Evolutionary conservation across 1,140 invertebrate genomes (phyloP), one percentile per base, ranked within the genome.

Genomic region (Procambarus virginalis): DNA sequence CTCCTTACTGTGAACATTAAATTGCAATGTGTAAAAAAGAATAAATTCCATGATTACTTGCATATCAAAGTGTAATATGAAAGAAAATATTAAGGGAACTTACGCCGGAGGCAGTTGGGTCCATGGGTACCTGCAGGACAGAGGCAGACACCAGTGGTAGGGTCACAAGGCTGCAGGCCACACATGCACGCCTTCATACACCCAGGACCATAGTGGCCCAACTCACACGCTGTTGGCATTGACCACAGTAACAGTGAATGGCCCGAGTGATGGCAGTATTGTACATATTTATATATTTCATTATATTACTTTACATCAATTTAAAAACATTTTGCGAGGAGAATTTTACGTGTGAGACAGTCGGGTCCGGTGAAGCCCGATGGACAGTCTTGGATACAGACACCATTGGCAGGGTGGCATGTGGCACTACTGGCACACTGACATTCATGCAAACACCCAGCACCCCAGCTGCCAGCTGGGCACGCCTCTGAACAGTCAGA

Each of bases 111-210:
- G 93, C 97, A 98, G 96, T 97, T 93, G 45, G 97, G 96, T 88
- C 97, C 97, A 58, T 95, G 96, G 93, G 95, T 97, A 48, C 97
- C 97, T 14, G 96, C 94, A 8, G 95, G 93, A 93, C 97, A 98
- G 58, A 94, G 94, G 92, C 98, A 98, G 92, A 96, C 96, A 20
- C 98, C 97, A 55, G 96, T 97, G n/a, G 97, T 95, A 92, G 96
- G 97, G 94, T 98, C 95, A 94, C 98, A 98, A 94, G 95, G 20
- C 96, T 97, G 83, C 96, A 96, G 93, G 97, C 95, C 94, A 94
- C 98, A 99, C 58, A 95, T 94, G 93, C 98, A 99, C 76, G 94
- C 94, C 92, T 98, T 96, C 45, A 94, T 94, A 93, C 98, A 99
- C 75, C 97, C 95, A 75, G 96, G 95, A 82, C 84, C 95, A 92